phyloP scores from a whole-genome alignment of 2,797 vertebrate species.

The Nyctalus aviator region DNA sequence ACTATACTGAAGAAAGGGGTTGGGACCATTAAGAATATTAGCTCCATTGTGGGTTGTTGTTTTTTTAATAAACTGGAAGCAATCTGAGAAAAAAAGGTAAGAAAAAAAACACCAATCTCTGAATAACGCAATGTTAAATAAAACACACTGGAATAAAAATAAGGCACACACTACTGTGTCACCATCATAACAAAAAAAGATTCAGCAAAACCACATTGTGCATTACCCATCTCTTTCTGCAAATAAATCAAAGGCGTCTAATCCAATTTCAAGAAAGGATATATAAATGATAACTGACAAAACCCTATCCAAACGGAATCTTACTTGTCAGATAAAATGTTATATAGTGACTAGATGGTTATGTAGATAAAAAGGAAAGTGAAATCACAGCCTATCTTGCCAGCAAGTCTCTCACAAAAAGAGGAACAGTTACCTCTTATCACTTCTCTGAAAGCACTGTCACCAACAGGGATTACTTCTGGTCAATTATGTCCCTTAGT shows the following conservation, averaged over 20 bases:
- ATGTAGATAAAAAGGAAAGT: conserved; percentile 75
- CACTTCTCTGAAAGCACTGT: conserved; percentile 61
- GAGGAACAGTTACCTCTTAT: conserved; percentile 73
- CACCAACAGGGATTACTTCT: background rate
- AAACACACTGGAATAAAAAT: background rate
- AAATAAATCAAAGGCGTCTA: background rate
- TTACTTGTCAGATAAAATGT: conserved; percentile 5
- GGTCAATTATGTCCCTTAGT: background rate
- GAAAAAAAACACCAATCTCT: background rate
- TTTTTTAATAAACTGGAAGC: background rate
- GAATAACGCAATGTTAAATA: background rate
- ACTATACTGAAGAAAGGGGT: background rate
- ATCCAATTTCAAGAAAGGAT: conserved; percentile 42
- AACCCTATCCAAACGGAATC: background rate
- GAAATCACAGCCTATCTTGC: conserved; percentile 77
- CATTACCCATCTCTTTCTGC: background rate
- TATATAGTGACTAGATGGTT: conserved; percentile 55
- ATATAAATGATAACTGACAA: conserved; percentile 57
- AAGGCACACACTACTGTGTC: background rate
- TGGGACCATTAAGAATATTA: conserved; percentile 15
- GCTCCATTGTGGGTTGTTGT: background rate
- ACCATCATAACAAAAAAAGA: conserved; percentile 32
- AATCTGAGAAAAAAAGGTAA: background rate
- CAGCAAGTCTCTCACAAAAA: conserved; percentile 73
- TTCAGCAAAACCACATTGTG: background rate